These are phyloP conservation scores for Syngnathus typhle DNA, from an alignment of 2,113 vertebrate species.

Conservation along the genomic window DNA sequence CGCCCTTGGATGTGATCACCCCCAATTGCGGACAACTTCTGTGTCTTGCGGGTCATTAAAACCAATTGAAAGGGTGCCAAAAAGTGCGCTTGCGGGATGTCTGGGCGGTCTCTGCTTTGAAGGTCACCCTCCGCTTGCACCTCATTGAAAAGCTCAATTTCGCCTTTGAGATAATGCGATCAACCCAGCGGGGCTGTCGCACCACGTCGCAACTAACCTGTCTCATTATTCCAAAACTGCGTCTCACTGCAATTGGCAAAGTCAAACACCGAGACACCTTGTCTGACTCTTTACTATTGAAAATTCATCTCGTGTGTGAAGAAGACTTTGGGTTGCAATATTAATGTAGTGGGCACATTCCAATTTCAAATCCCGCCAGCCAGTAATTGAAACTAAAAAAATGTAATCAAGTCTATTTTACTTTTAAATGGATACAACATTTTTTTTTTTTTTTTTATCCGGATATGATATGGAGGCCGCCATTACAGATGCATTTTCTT, in stretches of 20 bases:
- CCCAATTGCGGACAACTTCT: constrained; percentile 7
- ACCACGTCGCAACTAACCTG: background rate
- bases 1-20: constrained; percentile 27
- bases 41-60: background rate
- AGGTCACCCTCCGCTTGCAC: constrained; percentile 38
- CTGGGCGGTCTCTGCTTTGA: constrained; percentile 22
- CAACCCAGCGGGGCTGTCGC: constrained; percentile 39
- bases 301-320: constrained; percentile 12
- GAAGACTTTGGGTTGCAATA: background rate
- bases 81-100: background rate
- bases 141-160: constrained; percentile 40
- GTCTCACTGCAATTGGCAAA: constrained; percentile 45
- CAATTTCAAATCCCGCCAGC: constrained; percentile 5
- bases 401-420: background rate
- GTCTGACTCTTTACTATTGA: constrained; percentile 11
- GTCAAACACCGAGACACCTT: constrained; percentile 27
- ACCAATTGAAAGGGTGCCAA: background rate
- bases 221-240: constrained; percentile 48
- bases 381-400: constrained; percentile 25
- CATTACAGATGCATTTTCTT: too few species aligned
- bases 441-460: too few species aligned
- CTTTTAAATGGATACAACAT: too few species aligned
- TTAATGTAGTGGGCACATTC: constrained; percentile 3
- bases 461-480: too few species aligned
- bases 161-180: constrained; percentile 41